These are phyloP conservation scores for Coregonus suidteri DNA, from an alignment of 2,797 vertebrate genomes.

Conservation along the genomic window DNA sequence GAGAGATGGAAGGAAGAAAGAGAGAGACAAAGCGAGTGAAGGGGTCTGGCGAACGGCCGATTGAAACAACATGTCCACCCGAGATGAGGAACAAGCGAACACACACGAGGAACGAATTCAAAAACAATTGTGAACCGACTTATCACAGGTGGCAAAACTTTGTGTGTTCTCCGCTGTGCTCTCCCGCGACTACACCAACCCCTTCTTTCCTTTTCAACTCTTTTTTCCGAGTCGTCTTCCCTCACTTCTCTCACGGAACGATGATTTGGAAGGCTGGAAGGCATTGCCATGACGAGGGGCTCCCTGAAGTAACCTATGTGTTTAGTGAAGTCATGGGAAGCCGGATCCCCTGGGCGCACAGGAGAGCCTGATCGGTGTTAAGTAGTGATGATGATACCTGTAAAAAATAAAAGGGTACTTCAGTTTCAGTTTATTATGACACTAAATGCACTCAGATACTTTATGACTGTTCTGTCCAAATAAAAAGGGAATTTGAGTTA, in stretches of 20 bases:
- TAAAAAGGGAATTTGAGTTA: background rate
- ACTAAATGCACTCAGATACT: too few species aligned
- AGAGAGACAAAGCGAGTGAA: conserved; percentile 41
- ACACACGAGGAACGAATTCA: conserved; percentile 49
- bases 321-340: conserved; percentile 60
- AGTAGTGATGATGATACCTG: background rate
- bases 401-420: background rate
- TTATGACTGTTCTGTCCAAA: background rate
- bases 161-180: conserved; percentile 32
- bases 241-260: conserved; percentile 41
- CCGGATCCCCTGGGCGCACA: conserved; percentile 50
- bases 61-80: conserved; percentile 73
- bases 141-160: conserved; percentile 53
- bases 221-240: conserved; percentile 43
- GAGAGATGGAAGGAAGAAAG: conserved; percentile 10
- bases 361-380: conserved; percentile 29
- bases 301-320: conserved; percentile 47
- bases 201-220: conserved; percentile 29
- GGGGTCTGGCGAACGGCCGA: conserved; percentile 47
- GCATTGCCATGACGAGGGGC: conserved; percentile 63
- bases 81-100: conserved; percentile 59
- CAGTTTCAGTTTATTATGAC: too few species aligned
- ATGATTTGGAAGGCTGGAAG: conserved; percentile 52
- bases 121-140: conserved; percentile 12
- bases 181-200: too few species aligned